Evolutionary conservation across 2,888 invertebrate genomes (phyloP).

Genomic region (Pollenia amentaria): DNA sequence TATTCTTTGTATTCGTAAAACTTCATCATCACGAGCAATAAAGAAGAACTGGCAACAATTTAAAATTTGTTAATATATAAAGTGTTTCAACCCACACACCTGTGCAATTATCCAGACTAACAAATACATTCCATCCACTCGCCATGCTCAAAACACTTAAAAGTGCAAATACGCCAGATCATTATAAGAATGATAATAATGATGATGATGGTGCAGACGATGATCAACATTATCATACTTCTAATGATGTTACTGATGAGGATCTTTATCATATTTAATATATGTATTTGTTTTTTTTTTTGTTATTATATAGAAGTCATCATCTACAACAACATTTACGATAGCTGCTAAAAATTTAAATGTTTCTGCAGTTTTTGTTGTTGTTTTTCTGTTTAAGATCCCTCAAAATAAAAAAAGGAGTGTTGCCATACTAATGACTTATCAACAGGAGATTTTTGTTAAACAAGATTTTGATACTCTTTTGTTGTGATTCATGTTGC

Average conservation of each 20-base stretch:
- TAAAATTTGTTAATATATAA: slow-evolving; percentile 57
- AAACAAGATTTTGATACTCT: slow-evolving; percentile 56
- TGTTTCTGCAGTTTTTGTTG: not conserved
- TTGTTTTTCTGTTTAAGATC: slow-evolving; percentile 33
- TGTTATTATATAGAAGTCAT: slow-evolving; percentile 27
- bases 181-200: slow-evolving; percentile 17
- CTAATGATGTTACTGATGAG: slow-evolving; percentile 44
- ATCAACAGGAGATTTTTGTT: slow-evolving; percentile 74
- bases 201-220: slow-evolving; percentile 2
- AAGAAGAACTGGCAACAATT: slow-evolving; percentile 66
- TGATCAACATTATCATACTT: slow-evolving; percentile 27
- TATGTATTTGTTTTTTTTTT: slow-evolving; percentile 25
- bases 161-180: slow-evolving; percentile 32
- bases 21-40: slow-evolving; percentile 54
- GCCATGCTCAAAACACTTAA: not conserved
- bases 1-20: slow-evolving; percentile 22
- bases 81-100: slow-evolving; percentile 71
- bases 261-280: slow-evolving; percentile 50
- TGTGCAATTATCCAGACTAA: slow-evolving; percentile 64
- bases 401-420: slow-evolving; percentile 64
- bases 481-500: slow-evolving; percentile 52
- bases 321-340: slow-evolving; percentile 11
- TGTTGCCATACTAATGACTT: slow-evolving; percentile 73
- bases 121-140: slow-evolving; percentile 52
- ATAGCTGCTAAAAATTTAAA: not conserved